These are phyloP conservation scores for Tetrax tetrax DNA, from an alignment of 2,113 vertebrate species.

Conservation along the genomic window DNA sequence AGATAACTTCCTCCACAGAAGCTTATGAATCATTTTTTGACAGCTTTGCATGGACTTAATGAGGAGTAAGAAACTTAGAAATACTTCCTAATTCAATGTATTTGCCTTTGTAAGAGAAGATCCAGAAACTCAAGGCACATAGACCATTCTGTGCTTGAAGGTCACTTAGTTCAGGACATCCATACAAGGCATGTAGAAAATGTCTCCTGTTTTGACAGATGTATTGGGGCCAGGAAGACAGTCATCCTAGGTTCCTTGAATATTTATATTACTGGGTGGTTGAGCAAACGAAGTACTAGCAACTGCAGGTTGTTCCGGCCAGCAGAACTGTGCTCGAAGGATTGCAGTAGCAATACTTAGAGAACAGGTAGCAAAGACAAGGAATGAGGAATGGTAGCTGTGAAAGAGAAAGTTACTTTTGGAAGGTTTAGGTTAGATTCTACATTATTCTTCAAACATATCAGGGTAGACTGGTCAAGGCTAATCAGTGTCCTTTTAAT, in stretches of 20 bases:
- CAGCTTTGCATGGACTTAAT: neutral
- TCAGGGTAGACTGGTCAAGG: neutral
- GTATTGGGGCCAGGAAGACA: neutral
- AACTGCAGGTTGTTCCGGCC: neutral
- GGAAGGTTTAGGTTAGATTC: neutral
- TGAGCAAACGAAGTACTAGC: neutral
- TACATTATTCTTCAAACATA: neutral
- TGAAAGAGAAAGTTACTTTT: neutral
- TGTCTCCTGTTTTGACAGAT: neutral
- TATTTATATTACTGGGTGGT: neutral
- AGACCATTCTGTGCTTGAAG: neutral
- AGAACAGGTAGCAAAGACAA: neutral
- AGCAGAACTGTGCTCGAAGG: neutral
- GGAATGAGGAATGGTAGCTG: neutral
- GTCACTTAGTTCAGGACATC: neutral
- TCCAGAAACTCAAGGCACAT: neutral
- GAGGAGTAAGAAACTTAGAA: neutral
- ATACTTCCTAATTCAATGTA: neutral
- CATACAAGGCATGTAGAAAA: neutral
- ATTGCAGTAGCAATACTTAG: neutral
- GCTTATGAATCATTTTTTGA: neutral
- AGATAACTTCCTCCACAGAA: neutral
- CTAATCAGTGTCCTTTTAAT: neutral
- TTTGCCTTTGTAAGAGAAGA: neutral
- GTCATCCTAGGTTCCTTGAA: neutral